A percentile compares a stretch with the other conserved stretches of the same genome.
Conservation (phyloP, 2,888 invertebrate genomes). For the Lasioglossum oenotherae region DNA sequence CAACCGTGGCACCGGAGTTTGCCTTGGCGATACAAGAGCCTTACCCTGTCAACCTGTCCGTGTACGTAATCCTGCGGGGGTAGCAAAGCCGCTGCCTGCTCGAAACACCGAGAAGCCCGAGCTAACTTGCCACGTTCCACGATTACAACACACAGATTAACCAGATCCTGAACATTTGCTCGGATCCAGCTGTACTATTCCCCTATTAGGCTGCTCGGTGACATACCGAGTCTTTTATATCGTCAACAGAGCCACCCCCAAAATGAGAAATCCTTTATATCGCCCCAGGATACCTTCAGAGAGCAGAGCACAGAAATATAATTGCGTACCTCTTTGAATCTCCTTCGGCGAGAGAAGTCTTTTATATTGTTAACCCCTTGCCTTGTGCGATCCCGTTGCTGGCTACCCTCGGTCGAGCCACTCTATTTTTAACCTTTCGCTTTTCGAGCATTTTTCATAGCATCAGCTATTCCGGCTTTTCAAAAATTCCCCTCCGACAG, state of each 20-base stretch:
- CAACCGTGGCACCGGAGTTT: neutral
- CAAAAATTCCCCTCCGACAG: neutral
- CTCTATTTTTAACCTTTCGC: neutral
- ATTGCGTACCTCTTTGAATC: neutral
- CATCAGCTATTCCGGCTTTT: neutral
- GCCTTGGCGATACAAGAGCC: neutral
- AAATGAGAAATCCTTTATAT: neutral
- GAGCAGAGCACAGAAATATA: neutral
- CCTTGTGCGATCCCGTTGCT: neutral
- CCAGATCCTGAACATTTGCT: neutral
- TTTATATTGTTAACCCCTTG: constrained; percentile 6
- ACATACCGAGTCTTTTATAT: neutral
- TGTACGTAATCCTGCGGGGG: constrained; percentile 3
- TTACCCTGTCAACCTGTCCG: neutral
- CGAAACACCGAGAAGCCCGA: neutral
- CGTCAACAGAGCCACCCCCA: neutral
- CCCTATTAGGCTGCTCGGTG: neutral
- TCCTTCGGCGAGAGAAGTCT: neutral
- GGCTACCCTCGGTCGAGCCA: neutral
- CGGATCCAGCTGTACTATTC: neutral
- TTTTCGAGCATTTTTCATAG: neutral
- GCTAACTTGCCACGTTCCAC: constrained; percentile 2
- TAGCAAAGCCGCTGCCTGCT: neutral
- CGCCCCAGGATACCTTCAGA: neutral
- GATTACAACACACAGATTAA: constrained; percentile 9